Conservation (phyloP, 2,113 vertebrate species). For the Formicarius rufipectus region DNA sequence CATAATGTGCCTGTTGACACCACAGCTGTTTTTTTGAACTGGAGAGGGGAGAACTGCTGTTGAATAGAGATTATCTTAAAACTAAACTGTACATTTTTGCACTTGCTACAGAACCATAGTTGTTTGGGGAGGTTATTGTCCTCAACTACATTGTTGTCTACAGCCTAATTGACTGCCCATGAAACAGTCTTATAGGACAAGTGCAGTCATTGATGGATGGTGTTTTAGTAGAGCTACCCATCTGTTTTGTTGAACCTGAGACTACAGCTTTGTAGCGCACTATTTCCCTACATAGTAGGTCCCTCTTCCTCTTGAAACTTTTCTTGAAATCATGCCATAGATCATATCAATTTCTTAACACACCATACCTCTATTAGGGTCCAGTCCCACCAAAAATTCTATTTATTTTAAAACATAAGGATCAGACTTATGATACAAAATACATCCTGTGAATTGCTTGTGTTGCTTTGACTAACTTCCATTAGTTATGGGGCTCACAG, state of each 20-base stretch:
- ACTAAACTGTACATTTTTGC: not conserved
- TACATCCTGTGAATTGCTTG: not conserved
- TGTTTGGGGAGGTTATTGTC: not conserved
- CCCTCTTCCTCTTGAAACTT: not conserved
- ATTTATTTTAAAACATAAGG: not conserved
- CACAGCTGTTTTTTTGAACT: slow-evolving; percentile 7
- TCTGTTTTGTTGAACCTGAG: not conserved
- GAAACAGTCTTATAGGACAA: not conserved
- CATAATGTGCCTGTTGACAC: slow-evolving; percentile 37
- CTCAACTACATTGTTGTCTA: not conserved
- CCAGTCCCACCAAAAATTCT: not conserved
- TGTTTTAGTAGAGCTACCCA: not conserved
- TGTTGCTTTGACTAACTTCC: not conserved
- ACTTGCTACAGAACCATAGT: not conserved
- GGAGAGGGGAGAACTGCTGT: not conserved
- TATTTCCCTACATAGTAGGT: not conserved
- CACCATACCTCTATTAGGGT: not conserved
- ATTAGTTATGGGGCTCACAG: not conserved
- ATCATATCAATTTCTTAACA: not conserved
- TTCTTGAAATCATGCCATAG: not conserved
- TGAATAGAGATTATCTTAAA: not conserved
- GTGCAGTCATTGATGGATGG: not conserved
- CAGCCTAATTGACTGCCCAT: not conserved
- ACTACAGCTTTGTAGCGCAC: not conserved
- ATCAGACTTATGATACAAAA: not conserved